Base-by-base conservation (phyloP, 2,888 invertebrate species). In the Arrhopalites spinosus region DNA sequence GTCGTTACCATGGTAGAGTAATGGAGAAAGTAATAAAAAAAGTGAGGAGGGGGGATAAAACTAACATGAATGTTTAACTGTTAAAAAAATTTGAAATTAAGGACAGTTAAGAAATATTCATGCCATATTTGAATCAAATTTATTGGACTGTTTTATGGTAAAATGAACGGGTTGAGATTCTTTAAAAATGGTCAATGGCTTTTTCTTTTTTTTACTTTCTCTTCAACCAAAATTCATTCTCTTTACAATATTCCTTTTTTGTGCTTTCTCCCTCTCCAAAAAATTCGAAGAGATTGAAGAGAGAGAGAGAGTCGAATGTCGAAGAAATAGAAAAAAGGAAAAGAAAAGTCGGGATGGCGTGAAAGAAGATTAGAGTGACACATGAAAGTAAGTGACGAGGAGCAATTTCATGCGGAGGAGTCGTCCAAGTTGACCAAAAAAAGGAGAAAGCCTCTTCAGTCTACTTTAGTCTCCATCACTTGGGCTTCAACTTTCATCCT, bases 301-400 rank as follows among this genome's bases (percentile, higher is more conserved):
- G 63, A n/a, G 13, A 36, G 66, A 36, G 43, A 13, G 8, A 13
- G n/a, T 1, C 1, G 43, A 59, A 15, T 1, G 29, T 11, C 11
- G 30, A 29, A 53, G 61, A 43, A 45, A 43, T 30, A 25, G 53
- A 56, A 29, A 50, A 50, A 47, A 59, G 59, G 70, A 67, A 61
- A 20, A 63, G 70, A 27, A 53, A 69, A 75, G 73, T 75, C 77
- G 73, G 67, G 29, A 72, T 45, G 68, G 73, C 72, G 73, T 75
- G 75, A 70, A 78, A 73, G 73, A 67, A 75, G 78, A 78, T 78
- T 75, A 78, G 73, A 75, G 75, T 78, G 78, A 78, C 78, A 76
- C 66, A 75, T 69, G 53, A 68, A 66, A 50, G 50, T 74, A 70
- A 77, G 70, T 50, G 36, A 29, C 15, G 45, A 71, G 59, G 36